These are phyloP conservation scores for Setipinna tenuifilis DNA, from an alignment of 2,797 vertebrate genomes.

Conservation along the genomic window DNA sequence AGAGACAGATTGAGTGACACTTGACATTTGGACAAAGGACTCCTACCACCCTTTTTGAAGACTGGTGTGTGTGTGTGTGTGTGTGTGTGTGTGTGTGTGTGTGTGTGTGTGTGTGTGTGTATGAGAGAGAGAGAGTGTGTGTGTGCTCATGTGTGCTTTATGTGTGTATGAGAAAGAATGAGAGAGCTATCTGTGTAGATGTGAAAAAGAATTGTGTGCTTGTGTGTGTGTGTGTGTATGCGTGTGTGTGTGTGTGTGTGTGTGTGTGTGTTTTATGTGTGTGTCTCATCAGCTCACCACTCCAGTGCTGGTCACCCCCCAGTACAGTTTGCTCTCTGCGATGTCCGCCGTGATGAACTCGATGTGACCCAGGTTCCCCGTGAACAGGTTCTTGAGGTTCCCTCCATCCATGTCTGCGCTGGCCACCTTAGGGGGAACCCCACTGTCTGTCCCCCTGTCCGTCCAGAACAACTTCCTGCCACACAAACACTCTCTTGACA, in stretches of 20 bases:
- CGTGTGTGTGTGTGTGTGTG: not conserved
- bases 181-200: not conserved
- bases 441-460: conserved; percentile 69
- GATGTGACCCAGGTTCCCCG: conserved; percentile 63
- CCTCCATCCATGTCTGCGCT: conserved; percentile 76
- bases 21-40: no score
- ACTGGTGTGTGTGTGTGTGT: no score
- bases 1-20: no score
- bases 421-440: conserved; percentile 73
- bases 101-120: no score
- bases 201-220: not conserved
- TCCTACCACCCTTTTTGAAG: no score
- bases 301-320: conserved; percentile 68
- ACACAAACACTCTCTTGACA: not conserved
- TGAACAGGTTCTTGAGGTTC: conserved; percentile 70
- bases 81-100: no score
- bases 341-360: conserved; percentile 72
- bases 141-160: no score
- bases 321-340: conserved; percentile 70
- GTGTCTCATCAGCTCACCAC: conserved; percentile 55
- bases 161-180: not conserved
- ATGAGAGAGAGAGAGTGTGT: no score
- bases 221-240: not conserved
- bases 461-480: conserved; percentile 76
- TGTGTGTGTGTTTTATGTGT: not conserved